Conservation (phyloP, 2,888 invertebrate species). For the Platycheirus rosarum region DNA sequence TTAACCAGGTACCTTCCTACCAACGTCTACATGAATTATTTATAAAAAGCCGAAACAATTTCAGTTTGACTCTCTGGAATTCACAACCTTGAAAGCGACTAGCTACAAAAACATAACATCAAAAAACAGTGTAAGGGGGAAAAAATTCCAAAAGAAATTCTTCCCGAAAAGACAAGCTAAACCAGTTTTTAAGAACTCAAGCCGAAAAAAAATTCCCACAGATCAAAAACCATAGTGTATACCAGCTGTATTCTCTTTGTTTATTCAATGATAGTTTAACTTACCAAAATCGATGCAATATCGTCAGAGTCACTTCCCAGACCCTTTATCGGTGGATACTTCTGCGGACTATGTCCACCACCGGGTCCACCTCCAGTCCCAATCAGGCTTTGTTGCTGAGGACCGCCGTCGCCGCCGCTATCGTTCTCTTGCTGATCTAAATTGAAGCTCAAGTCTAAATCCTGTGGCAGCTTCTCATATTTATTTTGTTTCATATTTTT, state of each 20-base stretch:
- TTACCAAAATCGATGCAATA: constrained; percentile 79
- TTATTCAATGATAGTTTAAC: constrained; percentile 57
- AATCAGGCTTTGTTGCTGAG: constrained; percentile 76
- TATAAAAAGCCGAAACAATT: not conserved
- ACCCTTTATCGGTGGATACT: constrained; percentile 76
- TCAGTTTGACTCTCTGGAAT: not conserved
- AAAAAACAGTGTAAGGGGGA: not conserved
- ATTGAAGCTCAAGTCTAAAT: constrained; percentile 81
- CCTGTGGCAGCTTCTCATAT: constrained; percentile 82
- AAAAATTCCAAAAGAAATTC: not conserved
- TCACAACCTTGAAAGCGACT: constrained; percentile 15
- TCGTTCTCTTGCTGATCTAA: constrained; percentile 70
- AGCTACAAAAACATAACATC: not conserved
- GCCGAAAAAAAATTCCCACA: not conserved
- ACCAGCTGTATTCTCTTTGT: constrained; percentile 12
- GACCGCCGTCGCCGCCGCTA: constrained; percentile 76
- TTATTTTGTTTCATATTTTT: constrained; percentile 82
- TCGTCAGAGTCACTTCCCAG: constrained; percentile 79
- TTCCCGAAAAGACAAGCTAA: not conserved
- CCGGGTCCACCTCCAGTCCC: constrained; percentile 78
- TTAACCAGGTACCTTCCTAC: no score
- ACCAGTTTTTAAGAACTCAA: constrained; percentile 6
- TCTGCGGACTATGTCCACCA: constrained; percentile 56
- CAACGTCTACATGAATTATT: not conserved
- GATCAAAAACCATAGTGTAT: not conserved